phyloP scores from a whole-genome alignment of 2,888 invertebrate species.

The Callyntrura guangdongensis region DNA sequence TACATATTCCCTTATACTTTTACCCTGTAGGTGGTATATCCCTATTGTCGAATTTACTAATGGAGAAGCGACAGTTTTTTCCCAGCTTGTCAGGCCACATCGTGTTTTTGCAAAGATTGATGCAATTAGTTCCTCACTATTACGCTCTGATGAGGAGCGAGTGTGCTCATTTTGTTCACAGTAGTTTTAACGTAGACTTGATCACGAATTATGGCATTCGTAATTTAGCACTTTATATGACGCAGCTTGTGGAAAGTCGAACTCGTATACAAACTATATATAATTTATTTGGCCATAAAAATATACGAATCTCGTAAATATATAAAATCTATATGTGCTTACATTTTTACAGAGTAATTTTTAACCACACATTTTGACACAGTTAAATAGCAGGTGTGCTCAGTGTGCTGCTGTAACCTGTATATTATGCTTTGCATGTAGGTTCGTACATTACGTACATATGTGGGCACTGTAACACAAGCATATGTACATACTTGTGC shows the following conservation, averaged over 20 bases:
- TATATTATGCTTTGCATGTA: too few species aligned
- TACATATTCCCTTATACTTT: background rate
- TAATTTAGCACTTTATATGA: background rate
- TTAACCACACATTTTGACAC: background rate
- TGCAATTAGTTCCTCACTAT: constrained; percentile 83
- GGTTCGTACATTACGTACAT: too few species aligned
- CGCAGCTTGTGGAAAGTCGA: background rate
- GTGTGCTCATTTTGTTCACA: constrained; percentile 43
- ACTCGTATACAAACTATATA: background rate
- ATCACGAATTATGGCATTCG: constrained; percentile 55
- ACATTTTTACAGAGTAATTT: background rate
- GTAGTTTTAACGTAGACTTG: constrained; percentile 54
- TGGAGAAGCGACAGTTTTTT: constrained; percentile 67
- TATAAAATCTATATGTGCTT: too few species aligned
- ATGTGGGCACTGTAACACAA: too few species aligned
- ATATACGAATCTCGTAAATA: too few species aligned
- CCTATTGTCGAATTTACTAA: constrained; percentile 29
- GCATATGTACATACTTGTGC: too few species aligned
- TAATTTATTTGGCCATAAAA: too few species aligned
- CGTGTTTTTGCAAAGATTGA: constrained; percentile 85
- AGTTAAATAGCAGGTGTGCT: background rate
- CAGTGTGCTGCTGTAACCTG: too few species aligned
- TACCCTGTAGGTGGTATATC: background rate
- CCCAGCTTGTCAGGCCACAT: constrained; percentile 77
- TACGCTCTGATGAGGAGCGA: constrained; percentile 28